Base-by-base conservation (phyloP, 2,888 invertebrate species). In the Drosophila niveifrons region DNA sequence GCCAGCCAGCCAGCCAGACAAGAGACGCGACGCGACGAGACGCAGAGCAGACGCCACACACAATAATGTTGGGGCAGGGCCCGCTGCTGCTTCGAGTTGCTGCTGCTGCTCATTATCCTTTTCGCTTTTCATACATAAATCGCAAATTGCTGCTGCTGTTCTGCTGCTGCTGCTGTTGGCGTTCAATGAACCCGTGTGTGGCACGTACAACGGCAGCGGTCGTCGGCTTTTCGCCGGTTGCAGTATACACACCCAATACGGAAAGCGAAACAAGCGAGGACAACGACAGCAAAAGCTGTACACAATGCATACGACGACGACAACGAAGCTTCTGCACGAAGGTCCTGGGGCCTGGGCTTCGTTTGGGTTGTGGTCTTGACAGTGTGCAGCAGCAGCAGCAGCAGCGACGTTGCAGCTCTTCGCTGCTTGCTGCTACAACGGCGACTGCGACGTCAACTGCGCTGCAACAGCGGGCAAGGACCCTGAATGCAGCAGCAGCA, bases 101-200 rank as follows among this genome's bases (percentile, higher is more conserved):
- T 55, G 53, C 44, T 80, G 75, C 84, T 73, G 86, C 82, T 79
- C 82, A 78, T 85, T 90, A 89, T 90, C 89, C 90, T 90, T 90
- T 90, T 90, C 90, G 90, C 90, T 90, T 90, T 90, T 90, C 89
- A 86, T 89, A 84, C 90, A 90, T 90, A 90, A 90, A 90, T 89
- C 82, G 82, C 77, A 47, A 36, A 36, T 36, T 59, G 59, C 51
- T 59, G 59, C 34, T 23, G 23, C 4, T 18, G 23, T 18, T 18
- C 23, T 23, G 50, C 46, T 57, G 56, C 66, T 18, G 18, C 18
- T 18, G 18, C 18, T 18, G 18, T 23, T 23, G 18, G 18, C 78
- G 85, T 87, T 82, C 82, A 80, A 81, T 89, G 89, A 89, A 88
- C 89, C 82, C 76, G 75, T 76, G 72, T 75, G 72, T 75, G 68